Evolutionary conservation across 2,888 invertebrate genomes (phyloP), one percentile per base, ranked within the genome.

Genomic region (Oegoconia quadripuncta): DNA sequence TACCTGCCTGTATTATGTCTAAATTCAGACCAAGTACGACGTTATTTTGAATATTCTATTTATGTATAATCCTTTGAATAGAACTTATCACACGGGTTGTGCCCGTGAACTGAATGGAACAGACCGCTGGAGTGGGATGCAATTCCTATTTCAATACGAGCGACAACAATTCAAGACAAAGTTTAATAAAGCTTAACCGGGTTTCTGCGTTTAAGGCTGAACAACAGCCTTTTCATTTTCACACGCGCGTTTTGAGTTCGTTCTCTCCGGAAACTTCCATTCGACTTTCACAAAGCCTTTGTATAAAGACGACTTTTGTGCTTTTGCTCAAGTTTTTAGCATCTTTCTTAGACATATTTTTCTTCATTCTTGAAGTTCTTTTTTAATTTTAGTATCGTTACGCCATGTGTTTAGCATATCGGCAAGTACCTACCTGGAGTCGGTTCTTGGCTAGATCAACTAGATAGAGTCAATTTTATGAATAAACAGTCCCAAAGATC

Each of bases 201-300:
- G 45, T 57, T 59, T 55, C 55, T 54, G 48, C 52, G 48, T 59
- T 69, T 55, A 62, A 61, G 56, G 51, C 61, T 67, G 65, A 68
- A 65, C 60, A 64, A 64, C 60, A 52, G 52, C 57, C 59, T 68
- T 72, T 71, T 70, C 64, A 68, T 70, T 74, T 72, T 66, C 65
- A 59, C 66, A 69, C 66, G 66, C 54, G 34, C 48, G 46, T 52
- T 50, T 18, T 20, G 18, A 39, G 51, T 49, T 48, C n/a, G 20
- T 7, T 33, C 12, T 20, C 20, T 11, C 12, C 8, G n/a, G 14
- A 23, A 33, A n/a, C 23, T 18, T 22, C 44, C 51, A n/a, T n/a
- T n/a, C 60, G 70, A 67, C 65, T 74, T 63, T 46, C 55, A 69
- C 68, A 72, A 74, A 70, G 67, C 69, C 65, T 67, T 64, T 65